These are phyloP conservation scores for Psittacula derbiana DNA, from an alignment of 2,797 vertebrate species.

Conservation along the genomic window DNA sequence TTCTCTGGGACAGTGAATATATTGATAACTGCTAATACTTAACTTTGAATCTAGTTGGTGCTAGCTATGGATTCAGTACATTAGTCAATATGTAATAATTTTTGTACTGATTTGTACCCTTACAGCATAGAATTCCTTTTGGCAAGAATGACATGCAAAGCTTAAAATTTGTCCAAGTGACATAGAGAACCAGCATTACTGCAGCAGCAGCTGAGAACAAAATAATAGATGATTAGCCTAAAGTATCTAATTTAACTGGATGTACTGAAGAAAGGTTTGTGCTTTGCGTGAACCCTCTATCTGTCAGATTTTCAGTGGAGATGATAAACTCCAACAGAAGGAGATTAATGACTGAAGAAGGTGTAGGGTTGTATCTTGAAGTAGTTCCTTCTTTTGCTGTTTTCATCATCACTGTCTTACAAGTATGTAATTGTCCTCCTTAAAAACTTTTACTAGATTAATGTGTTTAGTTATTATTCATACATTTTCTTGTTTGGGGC, in stretches of 20 bases:
- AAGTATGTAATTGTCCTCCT: neutral
- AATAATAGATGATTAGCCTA: neutral
- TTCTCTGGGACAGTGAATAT: neutral
- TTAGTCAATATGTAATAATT: neutral
- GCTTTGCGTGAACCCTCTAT: neutral
- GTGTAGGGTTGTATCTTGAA: neutral
- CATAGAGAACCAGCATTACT: neutral
- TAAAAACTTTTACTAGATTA: neutral
- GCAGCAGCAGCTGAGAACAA: neutral
- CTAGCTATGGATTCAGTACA: neutral
- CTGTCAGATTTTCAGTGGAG: neutral
- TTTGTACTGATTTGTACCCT: neutral
- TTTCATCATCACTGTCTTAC: neutral
- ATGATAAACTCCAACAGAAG: neutral
- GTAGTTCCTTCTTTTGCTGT: neutral
- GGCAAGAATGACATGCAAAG: neutral
- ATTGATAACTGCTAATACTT: neutral
- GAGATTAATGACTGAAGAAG: neutral
- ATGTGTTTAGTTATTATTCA: neutral
- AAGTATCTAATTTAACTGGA: neutral
- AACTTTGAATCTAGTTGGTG: neutral
- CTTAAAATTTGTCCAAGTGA: neutral
- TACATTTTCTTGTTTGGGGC: neutral
- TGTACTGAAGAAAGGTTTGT: neutral
- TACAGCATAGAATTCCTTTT: neutral